Conservation (phyloP, 2,113 vertebrate species). For the Callipepla californica region DNA sequence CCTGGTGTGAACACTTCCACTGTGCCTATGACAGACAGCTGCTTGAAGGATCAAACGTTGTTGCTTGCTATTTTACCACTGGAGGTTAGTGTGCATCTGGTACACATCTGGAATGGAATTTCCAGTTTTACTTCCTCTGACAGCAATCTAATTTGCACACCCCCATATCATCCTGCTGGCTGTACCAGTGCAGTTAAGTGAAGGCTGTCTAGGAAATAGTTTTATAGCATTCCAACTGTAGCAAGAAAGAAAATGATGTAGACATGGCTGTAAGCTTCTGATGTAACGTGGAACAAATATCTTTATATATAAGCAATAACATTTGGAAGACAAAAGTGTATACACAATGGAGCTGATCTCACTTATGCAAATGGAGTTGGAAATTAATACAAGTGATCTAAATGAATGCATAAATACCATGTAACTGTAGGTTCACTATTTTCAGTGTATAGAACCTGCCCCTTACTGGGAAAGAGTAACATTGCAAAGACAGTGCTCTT, state of each 20-base stretch:
- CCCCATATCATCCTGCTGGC: neutral
- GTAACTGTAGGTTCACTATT: neutral
- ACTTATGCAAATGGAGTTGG: neutral
- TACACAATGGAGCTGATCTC: neutral
- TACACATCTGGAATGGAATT: neutral
- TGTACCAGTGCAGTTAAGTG: neutral
- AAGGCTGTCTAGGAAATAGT: neutral
- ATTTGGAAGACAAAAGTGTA: neutral
- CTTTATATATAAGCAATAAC: neutral
- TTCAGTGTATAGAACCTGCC: neutral
- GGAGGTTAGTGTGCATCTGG: neutral
- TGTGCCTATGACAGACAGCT: neutral
- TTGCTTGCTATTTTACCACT: neutral
- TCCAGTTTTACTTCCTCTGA: neutral
- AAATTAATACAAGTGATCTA: neutral
- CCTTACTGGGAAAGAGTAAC: neutral
- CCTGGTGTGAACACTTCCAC: neutral
- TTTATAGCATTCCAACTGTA: neutral
- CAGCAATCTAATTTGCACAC: neutral
- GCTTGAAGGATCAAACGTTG: neutral
- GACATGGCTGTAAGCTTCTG: neutral
- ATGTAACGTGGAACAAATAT: neutral
- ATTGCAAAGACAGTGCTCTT: neutral
- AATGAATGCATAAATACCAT: neutral
- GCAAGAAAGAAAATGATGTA: neutral